Evolutionary conservation across 2,797 vertebrate species (phyloP), one percentile per base, ranked within the genome.

Genomic region (Pangasius krempfi): DNA sequence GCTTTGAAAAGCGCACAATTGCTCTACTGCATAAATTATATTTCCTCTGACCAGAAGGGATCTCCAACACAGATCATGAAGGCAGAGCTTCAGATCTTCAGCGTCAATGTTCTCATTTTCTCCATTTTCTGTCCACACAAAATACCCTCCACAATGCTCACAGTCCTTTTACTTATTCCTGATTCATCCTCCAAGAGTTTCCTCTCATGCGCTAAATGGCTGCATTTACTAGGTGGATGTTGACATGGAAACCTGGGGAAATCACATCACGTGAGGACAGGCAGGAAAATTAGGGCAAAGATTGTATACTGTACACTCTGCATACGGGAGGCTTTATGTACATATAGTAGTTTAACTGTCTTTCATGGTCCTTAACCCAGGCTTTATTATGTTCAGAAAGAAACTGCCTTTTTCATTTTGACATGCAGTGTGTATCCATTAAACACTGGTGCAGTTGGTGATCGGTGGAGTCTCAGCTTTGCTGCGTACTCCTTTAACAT

Each of bases 381-480:
- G 16, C 2, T 18, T 66, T 64, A 50, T 47, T n/a, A 30, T 30
- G 27, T 52, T 84, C 16, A 66, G 16, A 84, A 33, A 66, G 9
- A 52, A 30, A 50, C 50, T 8, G 10, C 30, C 5, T 64, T 80
- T 58, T 66, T 66, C 5, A 27, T 82, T 82, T 62, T 5, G n/a
- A 84, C 27, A 27, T 22, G n/a, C 18, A 13, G 18, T 13, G 14
- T n/a, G 44, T 20, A 30, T 30, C 8, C 4, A 20, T 98, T 97
- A 99, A 91, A 99, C 97, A 0, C 98, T 98, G 50, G 98, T 99
- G 90, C 97, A 98, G 92, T 98, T 98, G 87, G 98, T 99, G 1
- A 97, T 98, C 0, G 97, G 97, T 0, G 98, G 96, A 0, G 96
- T 97, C 79, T 98, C 98, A 0, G 93, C 91, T 70, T 97, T 97